Evolutionary conservation across 2,113 vertebrate species (phyloP).

Genomic region (Chitala chitala): DNA sequence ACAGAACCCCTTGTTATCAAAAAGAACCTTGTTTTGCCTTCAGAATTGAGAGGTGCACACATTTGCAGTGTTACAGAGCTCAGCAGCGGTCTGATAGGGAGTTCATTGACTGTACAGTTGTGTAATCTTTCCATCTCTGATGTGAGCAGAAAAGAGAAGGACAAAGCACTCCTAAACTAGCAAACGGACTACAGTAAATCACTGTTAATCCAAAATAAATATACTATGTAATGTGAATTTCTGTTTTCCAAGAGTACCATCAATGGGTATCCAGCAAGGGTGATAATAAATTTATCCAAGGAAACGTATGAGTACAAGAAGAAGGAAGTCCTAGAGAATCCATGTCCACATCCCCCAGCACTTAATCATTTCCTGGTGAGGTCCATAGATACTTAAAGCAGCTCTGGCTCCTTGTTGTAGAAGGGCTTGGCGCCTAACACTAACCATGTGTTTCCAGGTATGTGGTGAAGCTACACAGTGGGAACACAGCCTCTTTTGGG

Average conservation of each 20-base stretch:
- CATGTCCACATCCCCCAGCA: not conserved
- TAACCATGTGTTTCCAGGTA: not conserved
- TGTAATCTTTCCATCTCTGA: no score
- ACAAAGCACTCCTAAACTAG: no score
- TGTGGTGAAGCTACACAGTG: conserved; percentile 20
- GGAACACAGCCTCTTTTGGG: no score
- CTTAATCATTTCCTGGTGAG: not conserved
- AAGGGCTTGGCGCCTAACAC: not conserved
- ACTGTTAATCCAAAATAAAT: not conserved
- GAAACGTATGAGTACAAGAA: not conserved
- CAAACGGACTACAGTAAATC: not conserved
- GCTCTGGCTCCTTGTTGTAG: not conserved
- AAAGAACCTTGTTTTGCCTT: no score
- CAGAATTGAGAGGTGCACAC: no score
- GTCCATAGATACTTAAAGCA: not conserved
- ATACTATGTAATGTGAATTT: not conserved
- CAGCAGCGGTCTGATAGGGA: no score
- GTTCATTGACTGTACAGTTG: no score
- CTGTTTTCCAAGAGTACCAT: not conserved
- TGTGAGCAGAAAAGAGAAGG: no score
- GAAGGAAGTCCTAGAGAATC: not conserved
- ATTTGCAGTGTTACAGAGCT: no score
- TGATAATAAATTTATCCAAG: not conserved
- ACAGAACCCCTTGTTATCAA: no score
- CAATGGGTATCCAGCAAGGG: not conserved